Evolutionary conservation across 2,888 invertebrate species (phyloP), one percentile per base, ranked within the genome.

Genomic region (Hermaeophaga mercurialis): DNA sequence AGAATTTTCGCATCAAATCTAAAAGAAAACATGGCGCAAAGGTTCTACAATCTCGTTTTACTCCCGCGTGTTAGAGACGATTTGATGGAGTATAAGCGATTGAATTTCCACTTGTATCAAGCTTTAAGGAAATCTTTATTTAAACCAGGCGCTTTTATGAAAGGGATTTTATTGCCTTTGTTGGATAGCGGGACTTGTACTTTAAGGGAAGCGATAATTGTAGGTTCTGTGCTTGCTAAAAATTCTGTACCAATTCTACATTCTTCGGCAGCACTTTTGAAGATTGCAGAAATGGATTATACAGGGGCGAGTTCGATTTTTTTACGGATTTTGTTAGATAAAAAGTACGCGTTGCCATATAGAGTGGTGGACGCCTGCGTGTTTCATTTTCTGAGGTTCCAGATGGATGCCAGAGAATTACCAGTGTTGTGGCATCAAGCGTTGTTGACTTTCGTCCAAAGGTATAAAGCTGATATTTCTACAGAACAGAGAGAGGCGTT

Each of bases 371-470:
- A 99, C 81, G 93, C 92, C 9, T 87, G 95, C 4, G 95, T 97
- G 1, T 91, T 91, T 73, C 97, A 98, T 77, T 98, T 97, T 76
- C 74, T 96, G 26, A 88, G 90, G 94, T 96, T 97, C 77, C 87
- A 90, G 75, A 82, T 82, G 62, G 96, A 97, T 72, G 80, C 80
- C 45, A 84, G 96, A 53, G 87, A 87, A 66, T 80, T 99, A 72
- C 98, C 99, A 1, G 96, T 98, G 3, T 78, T 98, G 56, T 99
- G 98, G 99, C 97, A 99, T 78, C 98, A 98, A 77, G 87, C 94
- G 34, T 80, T 99, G 31, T 79, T 99, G 50, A 91, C 95, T 3
- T 96, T 99, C 81, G 90, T 90, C 1, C 96, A 98, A 78, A 84
- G 95, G 44, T 99, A 99, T 78, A 97, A 97, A 79, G 88, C 90